Conservation (phyloP, 1,140 invertebrate genomes). For the Drosophila insularis region DNA sequence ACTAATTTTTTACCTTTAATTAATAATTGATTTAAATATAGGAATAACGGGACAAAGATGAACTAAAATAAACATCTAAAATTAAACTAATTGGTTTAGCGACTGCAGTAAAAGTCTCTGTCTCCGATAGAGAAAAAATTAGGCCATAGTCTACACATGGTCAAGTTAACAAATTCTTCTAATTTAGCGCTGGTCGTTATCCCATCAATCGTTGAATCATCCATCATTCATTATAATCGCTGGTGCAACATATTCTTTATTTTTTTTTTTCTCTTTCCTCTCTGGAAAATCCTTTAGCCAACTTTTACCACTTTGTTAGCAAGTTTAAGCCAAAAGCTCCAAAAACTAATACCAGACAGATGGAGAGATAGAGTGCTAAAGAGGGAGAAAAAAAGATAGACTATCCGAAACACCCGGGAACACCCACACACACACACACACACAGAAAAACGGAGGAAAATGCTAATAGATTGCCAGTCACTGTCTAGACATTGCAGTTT, state of each 20-base stretch:
- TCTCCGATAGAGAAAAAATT: too few species aligned
- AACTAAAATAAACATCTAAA: too few species aligned
- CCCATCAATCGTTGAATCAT: background rate
- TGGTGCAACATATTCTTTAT: background rate
- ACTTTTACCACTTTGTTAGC: slow-evolving; percentile 27
- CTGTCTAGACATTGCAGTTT: slow-evolving; percentile 71
- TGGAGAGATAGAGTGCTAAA: slow-evolving; percentile 24
- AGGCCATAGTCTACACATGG: too few species aligned
- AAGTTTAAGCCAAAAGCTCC: slow-evolving; percentile 20
- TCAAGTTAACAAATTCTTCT: too few species aligned
- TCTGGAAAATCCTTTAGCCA: slow-evolving; percentile 41
- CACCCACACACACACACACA: slow-evolving; percentile 8
- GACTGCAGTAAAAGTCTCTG: too few species aligned
- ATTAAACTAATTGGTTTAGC: too few species aligned
- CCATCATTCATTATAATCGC: background rate
- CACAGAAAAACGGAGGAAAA: slow-evolving; percentile 28
- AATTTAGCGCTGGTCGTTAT: too few species aligned
- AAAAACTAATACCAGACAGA: slow-evolving; percentile 38
- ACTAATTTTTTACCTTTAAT: too few species aligned
- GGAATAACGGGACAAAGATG: too few species aligned
- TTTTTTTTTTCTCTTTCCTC: background rate
- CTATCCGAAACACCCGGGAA: background rate
- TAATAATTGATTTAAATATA: too few species aligned
- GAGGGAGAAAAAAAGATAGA: slow-evolving; percentile 27
- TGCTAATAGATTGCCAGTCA: slow-evolving; percentile 50